These are phyloP conservation scores for Heteronetta atricapilla DNA, from an alignment of 2,113 vertebrate genomes.

Conservation along the genomic window DNA sequence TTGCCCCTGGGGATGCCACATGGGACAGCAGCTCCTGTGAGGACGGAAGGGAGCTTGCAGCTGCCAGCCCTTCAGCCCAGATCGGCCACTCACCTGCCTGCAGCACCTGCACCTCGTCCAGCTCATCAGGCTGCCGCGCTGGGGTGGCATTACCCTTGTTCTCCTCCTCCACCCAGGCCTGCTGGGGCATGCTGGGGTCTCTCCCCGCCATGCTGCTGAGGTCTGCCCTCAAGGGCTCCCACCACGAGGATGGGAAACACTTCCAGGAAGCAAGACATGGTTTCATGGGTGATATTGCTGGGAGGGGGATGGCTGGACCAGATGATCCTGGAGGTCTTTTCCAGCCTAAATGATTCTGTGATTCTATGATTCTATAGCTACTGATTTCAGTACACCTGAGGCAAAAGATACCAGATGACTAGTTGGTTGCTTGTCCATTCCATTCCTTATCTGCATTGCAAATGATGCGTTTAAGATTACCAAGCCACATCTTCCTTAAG, in stretches of 20 bases:
- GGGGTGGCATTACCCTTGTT: background rate
- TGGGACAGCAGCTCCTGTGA: too few relatives aligned
- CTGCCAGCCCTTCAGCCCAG: background rate
- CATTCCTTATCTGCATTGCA: accelerated
- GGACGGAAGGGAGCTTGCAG: background rate
- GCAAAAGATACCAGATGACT: background rate
- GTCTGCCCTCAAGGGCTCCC: background rate
- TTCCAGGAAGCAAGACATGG: background rate
- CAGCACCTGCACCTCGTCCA: background rate
- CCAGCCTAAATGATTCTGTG: too few relatives aligned
- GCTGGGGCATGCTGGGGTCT: background rate
- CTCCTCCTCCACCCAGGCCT: background rate
- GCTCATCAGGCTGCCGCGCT: background rate
- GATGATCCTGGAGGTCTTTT: too few relatives aligned
- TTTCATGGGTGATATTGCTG: too few relatives aligned
- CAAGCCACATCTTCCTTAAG: background rate
- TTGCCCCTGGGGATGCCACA: too few relatives aligned
- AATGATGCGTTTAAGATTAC: accelerated
- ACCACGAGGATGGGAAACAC: background rate
- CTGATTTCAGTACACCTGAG: accelerated
- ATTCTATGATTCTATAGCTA: background rate
- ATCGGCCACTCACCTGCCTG: background rate
- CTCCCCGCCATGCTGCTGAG: background rate
- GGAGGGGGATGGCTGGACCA: too few relatives aligned
- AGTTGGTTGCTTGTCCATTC: background rate